Evolutionary conservation across 2,797 vertebrate genomes (phyloP).

Genomic region (Chaunax sp.): DNA sequence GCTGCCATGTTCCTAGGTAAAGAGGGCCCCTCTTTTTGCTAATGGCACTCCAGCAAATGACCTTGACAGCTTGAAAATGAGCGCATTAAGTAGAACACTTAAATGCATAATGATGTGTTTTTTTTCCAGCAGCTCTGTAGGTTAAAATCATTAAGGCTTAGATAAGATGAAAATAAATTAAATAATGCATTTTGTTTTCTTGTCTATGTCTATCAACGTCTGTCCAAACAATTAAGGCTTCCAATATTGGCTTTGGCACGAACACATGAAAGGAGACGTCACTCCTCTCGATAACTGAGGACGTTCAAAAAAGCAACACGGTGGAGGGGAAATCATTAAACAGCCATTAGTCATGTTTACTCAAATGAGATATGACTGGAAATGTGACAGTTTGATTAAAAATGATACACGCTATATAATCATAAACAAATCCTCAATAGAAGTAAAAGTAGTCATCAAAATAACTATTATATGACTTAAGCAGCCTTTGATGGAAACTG

Average conservation of each 20-base stretch:
- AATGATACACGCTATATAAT: too few species aligned
- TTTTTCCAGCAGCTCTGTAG: constrained; percentile 74
- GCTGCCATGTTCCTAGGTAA: constrained; percentile 70
- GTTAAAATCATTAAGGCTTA: constrained; percentile 67
- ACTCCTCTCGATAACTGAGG: constrained; percentile 35
- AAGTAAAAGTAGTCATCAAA: too few species aligned
- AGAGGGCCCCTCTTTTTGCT: constrained; percentile 67
- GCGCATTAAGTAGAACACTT: constrained; percentile 84
- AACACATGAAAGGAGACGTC: constrained; percentile 52
- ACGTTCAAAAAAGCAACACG: constrained; percentile 3
- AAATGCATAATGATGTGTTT: constrained; percentile 84
- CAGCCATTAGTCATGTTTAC: constrained; percentile 36
- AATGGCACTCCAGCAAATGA: constrained; percentile 79
- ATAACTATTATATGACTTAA: too few species aligned
- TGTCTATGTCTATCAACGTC: not conserved
- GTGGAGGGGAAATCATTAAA: constrained; percentile 32
- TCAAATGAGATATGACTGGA: constrained; percentile 6
- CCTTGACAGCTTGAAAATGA: constrained; percentile 83
- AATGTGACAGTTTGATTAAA: constrained; percentile 18
- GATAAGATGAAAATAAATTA: constrained; percentile 42
- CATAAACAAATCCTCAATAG: too few species aligned
- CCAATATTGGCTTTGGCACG: constrained; percentile 44
- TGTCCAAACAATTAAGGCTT: constrained; percentile 72
- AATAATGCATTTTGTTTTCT: constrained; percentile 25
- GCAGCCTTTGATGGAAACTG: too few species aligned